phyloP scores from a whole-genome alignment of 2,888 invertebrate species.

The Tiliacea aurago region DNA sequence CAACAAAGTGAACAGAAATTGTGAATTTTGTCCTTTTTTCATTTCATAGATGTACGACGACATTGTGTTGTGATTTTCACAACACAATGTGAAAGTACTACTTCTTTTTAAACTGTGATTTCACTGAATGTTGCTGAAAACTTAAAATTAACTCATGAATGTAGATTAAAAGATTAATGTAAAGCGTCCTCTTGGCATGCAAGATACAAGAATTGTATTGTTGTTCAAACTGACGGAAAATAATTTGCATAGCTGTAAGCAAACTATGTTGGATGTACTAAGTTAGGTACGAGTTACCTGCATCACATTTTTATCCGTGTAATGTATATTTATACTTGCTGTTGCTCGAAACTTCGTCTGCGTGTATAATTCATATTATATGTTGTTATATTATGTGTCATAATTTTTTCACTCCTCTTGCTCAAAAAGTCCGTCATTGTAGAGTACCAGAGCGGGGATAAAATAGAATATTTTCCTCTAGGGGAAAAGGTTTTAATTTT shows the following conservation, averaged over 20 bases:
- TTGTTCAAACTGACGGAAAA: constrained; percentile 9
- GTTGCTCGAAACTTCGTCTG: too few species aligned
- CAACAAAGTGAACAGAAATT: too few species aligned
- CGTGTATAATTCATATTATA: too few species aligned
- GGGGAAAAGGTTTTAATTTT: too few species aligned
- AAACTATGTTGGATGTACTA: background rate
- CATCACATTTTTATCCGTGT: background rate
- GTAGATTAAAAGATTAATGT: constrained; percentile 14
- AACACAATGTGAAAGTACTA: too few species aligned
- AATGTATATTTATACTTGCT: too few species aligned
- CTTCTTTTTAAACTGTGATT: background rate
- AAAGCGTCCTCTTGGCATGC: constrained; percentile 6
- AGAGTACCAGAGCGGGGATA: too few species aligned
- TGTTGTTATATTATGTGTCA: too few species aligned
- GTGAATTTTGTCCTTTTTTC: background rate
- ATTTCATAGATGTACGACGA: background rate
- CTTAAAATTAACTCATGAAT: constrained; percentile 16
- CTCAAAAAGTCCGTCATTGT: too few species aligned
- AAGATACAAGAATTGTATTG: constrained; percentile 3
- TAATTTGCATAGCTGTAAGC: constrained; percentile 12
- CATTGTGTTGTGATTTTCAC: background rate
- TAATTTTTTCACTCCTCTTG: too few species aligned
- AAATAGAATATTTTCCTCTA: too few species aligned
- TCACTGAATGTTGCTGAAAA: constrained; percentile 4
- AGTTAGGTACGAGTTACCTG: background rate